Percentiles rank a stretch among this genome's conserved stretches.
Conservation (phyloP, 1,140 invertebrate species). For the Paraescarpia echinospica region DNA sequence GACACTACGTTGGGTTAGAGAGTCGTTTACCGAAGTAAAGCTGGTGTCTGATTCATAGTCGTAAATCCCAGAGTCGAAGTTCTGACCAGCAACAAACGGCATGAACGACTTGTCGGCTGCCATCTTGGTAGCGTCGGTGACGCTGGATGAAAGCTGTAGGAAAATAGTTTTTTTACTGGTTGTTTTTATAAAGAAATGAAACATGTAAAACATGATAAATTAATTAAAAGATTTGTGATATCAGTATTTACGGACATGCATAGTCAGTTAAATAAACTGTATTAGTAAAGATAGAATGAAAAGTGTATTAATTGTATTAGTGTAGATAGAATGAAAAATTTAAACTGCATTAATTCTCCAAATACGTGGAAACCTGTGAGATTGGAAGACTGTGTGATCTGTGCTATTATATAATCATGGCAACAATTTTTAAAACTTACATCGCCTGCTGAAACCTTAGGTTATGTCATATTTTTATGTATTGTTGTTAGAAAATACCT, state of each 20-base stretch:
- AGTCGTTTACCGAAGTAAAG: neutral
- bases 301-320: no score
- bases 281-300: no score
- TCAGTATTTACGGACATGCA: neutral
- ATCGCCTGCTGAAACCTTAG: neutral
- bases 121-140: neutral
- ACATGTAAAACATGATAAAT: neutral
- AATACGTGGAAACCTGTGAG: no score
- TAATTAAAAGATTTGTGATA: neutral
- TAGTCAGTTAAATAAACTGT: no score
- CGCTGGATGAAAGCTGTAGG: neutral
- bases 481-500: neutral
- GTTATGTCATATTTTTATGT: neutral
- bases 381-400: no score
- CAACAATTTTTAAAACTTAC: neutral
- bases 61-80: neutral
- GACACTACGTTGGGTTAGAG: neutral
- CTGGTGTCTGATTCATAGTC: neutral
- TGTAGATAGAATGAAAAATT: no score
- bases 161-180: neutral
- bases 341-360: no score
- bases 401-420: no score
- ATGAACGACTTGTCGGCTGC: neutral
- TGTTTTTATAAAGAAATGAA: neutral
- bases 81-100: neutral